Percentiles rank a stretch among this genome's conserved stretches.
Conservation (phyloP, 2,797 vertebrate genomes). For the Rhodeus uyekii region DNA sequence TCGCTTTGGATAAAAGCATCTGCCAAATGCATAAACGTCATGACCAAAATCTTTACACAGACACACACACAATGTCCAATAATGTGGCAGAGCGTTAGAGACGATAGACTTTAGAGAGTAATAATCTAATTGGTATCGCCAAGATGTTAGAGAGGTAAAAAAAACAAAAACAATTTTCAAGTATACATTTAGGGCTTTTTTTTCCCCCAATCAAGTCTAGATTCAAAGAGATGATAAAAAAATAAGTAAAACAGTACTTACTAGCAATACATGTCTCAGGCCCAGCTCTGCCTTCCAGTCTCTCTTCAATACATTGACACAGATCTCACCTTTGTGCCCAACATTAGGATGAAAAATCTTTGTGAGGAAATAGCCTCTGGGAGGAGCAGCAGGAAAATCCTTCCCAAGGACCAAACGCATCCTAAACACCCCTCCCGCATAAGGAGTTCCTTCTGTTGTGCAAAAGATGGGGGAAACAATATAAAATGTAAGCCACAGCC, state of each 20-base stretch:
- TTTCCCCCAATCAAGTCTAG: neutral
- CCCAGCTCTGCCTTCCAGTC: slow-evolving; percentile 94
- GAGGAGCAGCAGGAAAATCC: slow-evolving; percentile 91
- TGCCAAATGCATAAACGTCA: too few species aligned
- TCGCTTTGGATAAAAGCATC: too few species aligned
- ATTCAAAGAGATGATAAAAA: neutral
- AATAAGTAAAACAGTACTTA: slow-evolving; percentile 65
- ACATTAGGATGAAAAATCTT: slow-evolving; percentile 97
- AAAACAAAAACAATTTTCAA: neutral
- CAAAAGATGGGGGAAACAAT: slow-evolving; percentile 59
- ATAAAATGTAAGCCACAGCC: neutral
- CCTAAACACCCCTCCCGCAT: slow-evolving; percentile 89
- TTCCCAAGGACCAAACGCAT: slow-evolving; percentile 94
- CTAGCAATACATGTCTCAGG: slow-evolving; percentile 89
- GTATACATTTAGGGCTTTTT: neutral
- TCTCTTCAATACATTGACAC: slow-evolving; percentile 91
- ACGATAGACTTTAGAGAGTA: neutral
- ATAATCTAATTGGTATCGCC: neutral
- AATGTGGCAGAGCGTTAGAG: neutral
- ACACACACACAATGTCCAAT: too few species aligned
- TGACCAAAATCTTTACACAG: neutral
- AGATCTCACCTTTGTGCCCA: slow-evolving; percentile 92
- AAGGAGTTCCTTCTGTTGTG: slow-evolving; percentile 88
- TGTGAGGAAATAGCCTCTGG: slow-evolving; percentile 93
- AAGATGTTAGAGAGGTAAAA: neutral